These are phyloP conservation scores for Oligia latruncula DNA, from an alignment of 2,888 invertebrate species.

Conservation along the genomic window DNA sequence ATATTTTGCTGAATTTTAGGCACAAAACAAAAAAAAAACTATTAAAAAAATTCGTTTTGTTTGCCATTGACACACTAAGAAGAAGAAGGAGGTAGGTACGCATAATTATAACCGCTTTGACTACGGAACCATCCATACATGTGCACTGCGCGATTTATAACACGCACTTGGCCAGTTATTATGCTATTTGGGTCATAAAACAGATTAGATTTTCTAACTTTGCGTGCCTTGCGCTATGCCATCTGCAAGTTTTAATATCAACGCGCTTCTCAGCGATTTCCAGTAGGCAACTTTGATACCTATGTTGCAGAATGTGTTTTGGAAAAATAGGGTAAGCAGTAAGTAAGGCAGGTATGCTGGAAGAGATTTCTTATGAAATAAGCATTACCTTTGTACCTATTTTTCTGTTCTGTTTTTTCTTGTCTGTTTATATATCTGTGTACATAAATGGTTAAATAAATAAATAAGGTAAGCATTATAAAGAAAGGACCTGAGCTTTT, in stretches of 20 bases:
- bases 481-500: not conserved
- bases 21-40: not conserved
- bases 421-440: too few relatives aligned
- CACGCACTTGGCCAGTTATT: not conserved
- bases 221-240: slow-evolving; percentile 7
- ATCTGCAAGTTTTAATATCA: slow-evolving; percentile 28
- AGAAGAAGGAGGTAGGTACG: not conserved
- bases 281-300: slow-evolving; percentile 4
- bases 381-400: too few relatives aligned
- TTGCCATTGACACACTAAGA: not conserved
- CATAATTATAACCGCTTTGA: not conserved
- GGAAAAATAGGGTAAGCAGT: not conserved
- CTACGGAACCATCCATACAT: not conserved
- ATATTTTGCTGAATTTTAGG: not conserved
- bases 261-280: slow-evolving; percentile 3
- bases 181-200: slow-evolving; percentile 15
- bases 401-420: too few relatives aligned
- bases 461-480: not conserved
- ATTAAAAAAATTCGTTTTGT: not conserved
- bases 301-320: not conserved
- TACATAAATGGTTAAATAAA: too few relatives aligned
- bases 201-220: not conserved
- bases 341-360: too few relatives aligned
- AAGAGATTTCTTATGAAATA: too few relatives aligned
- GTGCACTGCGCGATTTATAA: not conserved